Conservation (phyloP, 2,797 vertebrate species). For the Gymnocypris eckloni region DNA sequence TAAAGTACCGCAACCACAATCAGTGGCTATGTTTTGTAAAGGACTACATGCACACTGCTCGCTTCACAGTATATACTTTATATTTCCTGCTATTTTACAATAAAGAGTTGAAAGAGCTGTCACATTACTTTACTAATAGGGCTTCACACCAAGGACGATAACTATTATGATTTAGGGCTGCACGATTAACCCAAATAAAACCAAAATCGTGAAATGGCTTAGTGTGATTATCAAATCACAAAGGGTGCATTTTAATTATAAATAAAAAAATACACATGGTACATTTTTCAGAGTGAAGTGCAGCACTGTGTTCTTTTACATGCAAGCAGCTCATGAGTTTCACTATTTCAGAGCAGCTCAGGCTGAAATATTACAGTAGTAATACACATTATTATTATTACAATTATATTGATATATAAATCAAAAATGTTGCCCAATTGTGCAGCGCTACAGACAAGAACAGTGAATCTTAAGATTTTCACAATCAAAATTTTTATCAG, state of each 20-base stretch:
- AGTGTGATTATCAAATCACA: not conserved
- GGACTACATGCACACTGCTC: not conserved
- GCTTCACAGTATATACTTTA: not conserved
- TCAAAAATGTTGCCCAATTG: not conserved
- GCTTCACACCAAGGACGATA: not conserved
- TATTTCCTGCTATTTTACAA: not conserved
- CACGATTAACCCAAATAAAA: not conserved
- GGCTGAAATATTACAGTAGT: not conserved
- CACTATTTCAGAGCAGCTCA: not conserved
- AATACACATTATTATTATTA: not conserved
- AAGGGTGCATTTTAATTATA: not conserved
- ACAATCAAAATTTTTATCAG: not conserved
- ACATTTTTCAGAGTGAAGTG: not conserved
- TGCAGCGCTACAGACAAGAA: not conserved
- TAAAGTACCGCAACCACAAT: not conserved
- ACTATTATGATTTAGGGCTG: not conserved
- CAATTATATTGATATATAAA: not conserved
- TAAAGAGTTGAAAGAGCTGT: not conserved
- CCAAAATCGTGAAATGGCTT: not conserved
- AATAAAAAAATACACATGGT: not conserved
- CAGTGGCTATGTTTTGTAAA: not conserved
- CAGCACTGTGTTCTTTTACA: not conserved
- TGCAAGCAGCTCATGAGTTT: not conserved
- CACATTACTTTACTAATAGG: not conserved
- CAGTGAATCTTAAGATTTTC: not conserved